Evolutionary conservation across 1,140 invertebrate species (phyloP).

Genomic region (Drosophila bipectinata): DNA sequence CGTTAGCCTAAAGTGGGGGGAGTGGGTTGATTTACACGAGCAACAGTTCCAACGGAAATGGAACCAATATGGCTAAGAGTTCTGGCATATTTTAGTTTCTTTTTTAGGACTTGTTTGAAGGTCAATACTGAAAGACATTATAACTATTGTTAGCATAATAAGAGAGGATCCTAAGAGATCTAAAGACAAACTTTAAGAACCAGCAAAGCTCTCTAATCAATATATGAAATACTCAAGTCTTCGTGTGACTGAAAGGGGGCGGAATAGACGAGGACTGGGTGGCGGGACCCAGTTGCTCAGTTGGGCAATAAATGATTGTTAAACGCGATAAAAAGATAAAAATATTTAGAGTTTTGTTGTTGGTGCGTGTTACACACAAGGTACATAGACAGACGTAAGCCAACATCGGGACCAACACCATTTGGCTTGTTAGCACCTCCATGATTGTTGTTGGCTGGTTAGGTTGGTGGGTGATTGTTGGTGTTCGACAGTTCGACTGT

Average conservation of each 20-base stretch:
- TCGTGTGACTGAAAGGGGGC: slow-evolving; percentile 41
- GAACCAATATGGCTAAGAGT: no score
- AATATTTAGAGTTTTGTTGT: slow-evolving; percentile 73
- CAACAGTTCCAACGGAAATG: slow-evolving; percentile 16
- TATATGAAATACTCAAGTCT: slow-evolving; percentile 66
- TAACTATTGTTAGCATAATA: no score
- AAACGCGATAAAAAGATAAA: slow-evolving; percentile 83
- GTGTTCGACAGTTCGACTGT: slow-evolving; percentile 38
- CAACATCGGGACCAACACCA: slow-evolving; percentile 39
- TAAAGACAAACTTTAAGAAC: no score
- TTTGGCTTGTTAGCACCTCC: slow-evolving; percentile 76
- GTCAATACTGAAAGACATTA: background rate
- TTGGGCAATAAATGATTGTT: slow-evolving; percentile 83
- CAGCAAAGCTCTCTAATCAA: slow-evolving; percentile 61
- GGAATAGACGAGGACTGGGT: slow-evolving; percentile 21
- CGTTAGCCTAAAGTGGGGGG: slow-evolving; percentile 10
- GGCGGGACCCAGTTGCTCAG: slow-evolving; percentile 52
- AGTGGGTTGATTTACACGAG: slow-evolving; percentile 44
- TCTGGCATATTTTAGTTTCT: no score
- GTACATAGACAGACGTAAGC: slow-evolving; percentile 29
- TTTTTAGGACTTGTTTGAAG: background rate
- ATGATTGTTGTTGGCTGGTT: slow-evolving; percentile 33
- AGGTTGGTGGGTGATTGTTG: background rate
- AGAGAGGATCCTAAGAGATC: no score
- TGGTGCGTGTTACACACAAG: slow-evolving; percentile 66